Evolutionary conservation across 1,140 invertebrate species (phyloP).

Genomic region (Meteorus sp.): DNA sequence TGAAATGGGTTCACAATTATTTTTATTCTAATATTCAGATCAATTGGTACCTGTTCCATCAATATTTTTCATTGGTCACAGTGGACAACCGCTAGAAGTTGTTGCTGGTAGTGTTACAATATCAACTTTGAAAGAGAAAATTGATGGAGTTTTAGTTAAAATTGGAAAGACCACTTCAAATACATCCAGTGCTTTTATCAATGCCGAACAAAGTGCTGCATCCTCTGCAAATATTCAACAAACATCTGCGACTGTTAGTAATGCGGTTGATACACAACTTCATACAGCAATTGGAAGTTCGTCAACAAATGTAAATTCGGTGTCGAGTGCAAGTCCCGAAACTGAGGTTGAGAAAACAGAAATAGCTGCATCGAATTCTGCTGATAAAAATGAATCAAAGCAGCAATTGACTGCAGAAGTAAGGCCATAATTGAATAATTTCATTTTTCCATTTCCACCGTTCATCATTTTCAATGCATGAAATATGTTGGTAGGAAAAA

Average conservation of each 20-base stretch:
- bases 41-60: constrained; percentile 81
- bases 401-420: no score
- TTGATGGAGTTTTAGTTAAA: constrained; percentile 58
- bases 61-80: constrained; percentile 81
- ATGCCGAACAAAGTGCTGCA: constrained; percentile 37
- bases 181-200: constrained; percentile 40
- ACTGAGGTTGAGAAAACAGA: no score
- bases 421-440: no score
- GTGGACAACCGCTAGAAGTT: constrained; percentile 76
- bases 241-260: background rate
- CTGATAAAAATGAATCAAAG: no score
- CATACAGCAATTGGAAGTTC: background rate
- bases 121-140: constrained; percentile 58
- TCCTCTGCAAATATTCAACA: background rate
- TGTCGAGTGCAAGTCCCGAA: background rate
- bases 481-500: constrained; percentile 50
- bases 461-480: no score
- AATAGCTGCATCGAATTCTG: no score
- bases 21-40: constrained; percentile 59
- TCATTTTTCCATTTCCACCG: no score
- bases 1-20: constrained; percentile 4
- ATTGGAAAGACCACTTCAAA: constrained; percentile 37
- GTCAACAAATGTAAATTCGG: background rate
- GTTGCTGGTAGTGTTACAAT: constrained; percentile 64
- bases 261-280: background rate